Percentiles rank a stretch among this genome's conserved stretches.
phyloP scores from a whole-genome alignment of 2,113 vertebrate species.

The Rhagologus leucostigma region DNA sequence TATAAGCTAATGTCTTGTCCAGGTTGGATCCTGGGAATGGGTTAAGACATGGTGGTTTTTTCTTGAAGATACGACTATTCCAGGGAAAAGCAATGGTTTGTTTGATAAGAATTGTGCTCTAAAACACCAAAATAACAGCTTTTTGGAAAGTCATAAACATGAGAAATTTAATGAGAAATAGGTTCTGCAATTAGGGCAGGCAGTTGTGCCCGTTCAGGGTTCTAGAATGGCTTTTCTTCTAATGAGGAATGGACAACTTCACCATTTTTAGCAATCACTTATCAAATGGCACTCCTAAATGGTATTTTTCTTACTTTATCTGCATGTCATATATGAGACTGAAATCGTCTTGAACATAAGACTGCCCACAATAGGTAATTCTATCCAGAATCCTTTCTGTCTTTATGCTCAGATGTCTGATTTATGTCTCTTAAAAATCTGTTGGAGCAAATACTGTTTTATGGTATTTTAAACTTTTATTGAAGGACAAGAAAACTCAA shows the following conservation, averaged over 20 bases:
- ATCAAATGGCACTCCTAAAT: not conserved
- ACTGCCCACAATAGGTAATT: not conserved
- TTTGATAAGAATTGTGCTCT: not conserved
- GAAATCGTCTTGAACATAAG: not conserved
- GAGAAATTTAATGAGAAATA: not conserved
- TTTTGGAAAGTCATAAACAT: not conserved
- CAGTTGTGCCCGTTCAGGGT: not conserved
- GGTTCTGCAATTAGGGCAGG: not conserved
- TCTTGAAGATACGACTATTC: not conserved
- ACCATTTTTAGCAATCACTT: not conserved
- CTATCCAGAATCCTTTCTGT: not conserved
- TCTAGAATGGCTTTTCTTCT: not conserved
- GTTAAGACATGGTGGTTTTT: not conserved
- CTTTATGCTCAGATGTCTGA: not conserved
- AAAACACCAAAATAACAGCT: not conserved
- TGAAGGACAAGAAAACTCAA: not conserved
- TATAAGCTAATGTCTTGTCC: not conserved
- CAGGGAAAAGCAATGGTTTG: not conserved
- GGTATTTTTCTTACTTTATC: not conserved
- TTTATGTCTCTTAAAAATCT: not conserved
- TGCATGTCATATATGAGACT: not conserved
- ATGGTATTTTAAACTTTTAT: not conserved
- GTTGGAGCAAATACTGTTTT: not conserved
- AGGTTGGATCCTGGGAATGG: not conserved
- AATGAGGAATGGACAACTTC: not conserved